Evolutionary conservation across 1,140 invertebrate genomes (phyloP).

Genomic region (Thalassaphorura encarpata): DNA sequence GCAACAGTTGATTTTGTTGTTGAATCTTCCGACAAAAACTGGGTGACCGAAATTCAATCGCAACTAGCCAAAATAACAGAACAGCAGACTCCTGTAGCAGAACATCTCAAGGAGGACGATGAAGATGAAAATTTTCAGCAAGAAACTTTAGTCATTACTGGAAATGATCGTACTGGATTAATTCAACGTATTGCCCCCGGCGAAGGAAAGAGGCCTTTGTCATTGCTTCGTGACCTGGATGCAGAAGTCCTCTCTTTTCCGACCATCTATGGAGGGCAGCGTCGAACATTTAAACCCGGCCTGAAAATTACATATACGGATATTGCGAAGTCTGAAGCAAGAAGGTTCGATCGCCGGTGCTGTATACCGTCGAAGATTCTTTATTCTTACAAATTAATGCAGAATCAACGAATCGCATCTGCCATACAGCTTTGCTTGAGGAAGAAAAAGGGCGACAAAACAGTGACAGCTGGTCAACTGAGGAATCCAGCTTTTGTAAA

Average conservation of each 20-base stretch:
- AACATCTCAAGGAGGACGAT: background rate
- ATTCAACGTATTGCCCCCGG: background rate
- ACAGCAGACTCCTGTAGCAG: background rate
- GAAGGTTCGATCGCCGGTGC: background rate
- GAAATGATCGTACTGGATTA: background rate
- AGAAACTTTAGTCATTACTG: background rate
- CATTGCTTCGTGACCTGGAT: constrained; percentile 8
- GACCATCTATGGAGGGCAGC: background rate
- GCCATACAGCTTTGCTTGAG: constrained; percentile 16
- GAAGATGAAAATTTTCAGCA: background rate
- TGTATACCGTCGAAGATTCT: background rate
- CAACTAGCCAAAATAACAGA: background rate
- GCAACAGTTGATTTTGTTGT: background rate
- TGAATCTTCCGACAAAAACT: background rate
- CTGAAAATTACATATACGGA: background rate
- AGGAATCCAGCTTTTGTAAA: background rate
- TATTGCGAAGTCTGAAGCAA: constrained; percentile 2
- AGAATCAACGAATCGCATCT: constrained; percentile 6
- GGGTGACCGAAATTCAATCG: too few species aligned
- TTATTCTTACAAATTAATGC: constrained; percentile 6
- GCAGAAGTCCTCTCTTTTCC: constrained; percentile 10
- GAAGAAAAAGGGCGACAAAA: constrained; percentile 17
- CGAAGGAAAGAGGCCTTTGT: constrained; percentile 3
- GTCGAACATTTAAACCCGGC: background rate
- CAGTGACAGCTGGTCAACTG: constrained; percentile 9